Conservation (phyloP, 2,797 vertebrate species). For the Rhadinocentrus ornatus region DNA sequence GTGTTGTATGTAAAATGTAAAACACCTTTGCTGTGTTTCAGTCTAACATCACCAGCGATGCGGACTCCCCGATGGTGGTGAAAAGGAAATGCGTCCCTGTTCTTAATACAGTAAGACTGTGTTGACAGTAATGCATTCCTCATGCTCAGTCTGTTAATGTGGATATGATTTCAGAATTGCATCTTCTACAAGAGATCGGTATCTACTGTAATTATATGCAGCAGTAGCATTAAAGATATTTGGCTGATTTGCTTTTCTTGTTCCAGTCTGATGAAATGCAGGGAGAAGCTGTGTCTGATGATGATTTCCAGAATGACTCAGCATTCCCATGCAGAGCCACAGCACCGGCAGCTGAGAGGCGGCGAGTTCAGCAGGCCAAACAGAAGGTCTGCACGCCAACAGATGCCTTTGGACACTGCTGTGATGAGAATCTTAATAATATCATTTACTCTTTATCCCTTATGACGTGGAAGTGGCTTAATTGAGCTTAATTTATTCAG, state of each 20-base stretch:
- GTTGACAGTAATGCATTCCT: too few relatives aligned
- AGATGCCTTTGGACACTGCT: slow-evolving; percentile 1
- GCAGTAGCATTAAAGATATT: background rate
- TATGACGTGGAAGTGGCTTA: background rate
- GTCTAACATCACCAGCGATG: slow-evolving; percentile 66
- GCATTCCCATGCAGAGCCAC: slow-evolving; percentile 22
- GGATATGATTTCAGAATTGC: slow-evolving; percentile 4
- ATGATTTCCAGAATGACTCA: slow-evolving; percentile 75
- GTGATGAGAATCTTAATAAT: slow-evolving; percentile 14
- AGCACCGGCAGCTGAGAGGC: slow-evolving; percentile 26
- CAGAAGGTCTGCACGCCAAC: slow-evolving; percentile 64
- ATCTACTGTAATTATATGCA: slow-evolving; percentile 1
- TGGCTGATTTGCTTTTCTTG: slow-evolving; percentile 3
- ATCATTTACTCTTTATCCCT: background rate
- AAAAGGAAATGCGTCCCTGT: slow-evolving; percentile 62
- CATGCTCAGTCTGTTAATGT: background rate
- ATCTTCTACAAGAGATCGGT: background rate
- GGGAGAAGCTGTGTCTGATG: slow-evolving; percentile 63
- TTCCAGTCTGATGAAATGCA: slow-evolving; percentile 73
- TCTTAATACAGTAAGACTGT: slow-evolving; percentile 63
- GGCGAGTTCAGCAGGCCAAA: slow-evolving; percentile 12
- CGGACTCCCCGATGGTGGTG: slow-evolving; percentile 73
- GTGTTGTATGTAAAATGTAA: background rate
- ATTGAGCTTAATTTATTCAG: background rate
- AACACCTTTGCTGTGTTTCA: slow-evolving; percentile 31